Evolutionary conservation across 1,140 invertebrate genomes (phyloP), one percentile per base, ranked within the genome.

Genomic region (Bombus polaris): DNA sequence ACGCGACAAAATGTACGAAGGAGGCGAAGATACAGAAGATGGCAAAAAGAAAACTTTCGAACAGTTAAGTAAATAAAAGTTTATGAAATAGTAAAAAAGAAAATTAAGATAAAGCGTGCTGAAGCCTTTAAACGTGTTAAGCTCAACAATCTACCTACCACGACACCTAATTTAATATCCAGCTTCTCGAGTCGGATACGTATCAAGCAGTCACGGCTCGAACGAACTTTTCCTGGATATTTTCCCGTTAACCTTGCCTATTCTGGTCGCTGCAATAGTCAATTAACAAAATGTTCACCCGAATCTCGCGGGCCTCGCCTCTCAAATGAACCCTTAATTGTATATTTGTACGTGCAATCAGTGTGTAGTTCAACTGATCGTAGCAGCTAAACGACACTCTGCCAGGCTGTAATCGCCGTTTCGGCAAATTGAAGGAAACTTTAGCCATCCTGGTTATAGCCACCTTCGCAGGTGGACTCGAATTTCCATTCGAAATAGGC

Each of bases 321-420:
- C 68, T 66, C 68, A 53, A 79, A 84, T 72, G 83, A 80, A 84
- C 83, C 83, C 66, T 62, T 84, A 84, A 84, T 84, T 84, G 83
- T 79, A 79, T 84, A 84, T 84, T 84, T 78, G 83, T 72, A 79
- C 76, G n/a, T 80, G 83, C 76, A 84, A 84, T 84, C 68, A 84
- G 76, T 37, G 83, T 79, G 75, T 53, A 84, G 76, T 84, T 79
- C 66, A 79, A 80, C 68, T 22, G 76, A 84, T 79, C 83, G 65
- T 53, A 47, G 25, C 39, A 39, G 39, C 66, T 72, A 79, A 80
- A 84, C 83, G 82, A 79, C 53, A 79, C 75, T 37, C 39, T 8
- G 68, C 53, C 39, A 18, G 4, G 42, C 32, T 68, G 15, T 84
- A 84, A 84, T 84, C 83, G 53, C 18, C 37, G 73, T 84, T 79